Base-by-base conservation (phyloP, 2,888 invertebrate species). In the Phragmatobia fuliginosa region DNA sequence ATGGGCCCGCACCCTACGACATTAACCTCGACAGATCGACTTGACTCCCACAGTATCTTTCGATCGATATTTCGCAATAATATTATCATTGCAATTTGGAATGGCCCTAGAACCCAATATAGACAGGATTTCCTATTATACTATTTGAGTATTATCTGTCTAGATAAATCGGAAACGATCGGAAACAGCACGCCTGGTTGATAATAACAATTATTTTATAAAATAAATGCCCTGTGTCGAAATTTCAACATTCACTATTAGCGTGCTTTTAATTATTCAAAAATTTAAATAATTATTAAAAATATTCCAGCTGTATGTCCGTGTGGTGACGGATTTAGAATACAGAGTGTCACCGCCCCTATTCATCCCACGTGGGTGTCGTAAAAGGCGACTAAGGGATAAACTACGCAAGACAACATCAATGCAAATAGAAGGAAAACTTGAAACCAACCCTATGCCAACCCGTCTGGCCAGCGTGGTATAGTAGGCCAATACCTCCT, bases 31-130 rank as follows among this genome's bases (percentile, higher is more conserved):
- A 66, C 73, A 63, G 25, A 68, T 66, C 61, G 62, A 65, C 62
- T 75, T 56, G 73, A 88, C 90, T 84, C 83, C 84, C 82, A 81
- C 81, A 80, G 78, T 75, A 78, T 75, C 66, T 77, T 75, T 75
- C 67, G 75, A 67, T 76, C 81, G 74, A 76, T 79, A 85, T 93
- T 92, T 92, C 90, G 89, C 88, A 93, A 94, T 82, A 78, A 82
- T 88, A 92, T 91, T 91, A 92, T 88, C 90, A 91, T 90, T 88
- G 87, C 88, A 76, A 87, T 90, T 91, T 92, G 90, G 91, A 91
- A 91, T 90, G 89, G 90, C 80, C 84, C 85, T 89, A 87, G 88
- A 80, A 85, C 87, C 86, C 84, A 85, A 88, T 88, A 87, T 83
- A 82, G 86, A 78, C 84, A 87, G 87, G 89, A 89, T 91, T 90